phyloP scores from a whole-genome alignment of 2,797 vertebrate species.

The Alectoris magna region DNA sequence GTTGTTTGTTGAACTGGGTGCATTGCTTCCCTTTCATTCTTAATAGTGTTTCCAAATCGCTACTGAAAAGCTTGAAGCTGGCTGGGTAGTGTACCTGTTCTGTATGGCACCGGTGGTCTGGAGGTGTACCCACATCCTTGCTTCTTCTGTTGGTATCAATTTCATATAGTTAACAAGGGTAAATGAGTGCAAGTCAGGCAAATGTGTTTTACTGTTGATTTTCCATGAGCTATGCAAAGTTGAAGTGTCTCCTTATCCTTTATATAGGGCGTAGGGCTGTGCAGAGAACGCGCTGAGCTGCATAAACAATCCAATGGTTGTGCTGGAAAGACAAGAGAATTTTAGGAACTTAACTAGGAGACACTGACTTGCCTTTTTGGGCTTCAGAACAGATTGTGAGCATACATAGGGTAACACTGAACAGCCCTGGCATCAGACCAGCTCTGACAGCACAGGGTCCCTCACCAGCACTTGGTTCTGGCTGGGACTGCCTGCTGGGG shows the following conservation, averaged over 20 bases:
- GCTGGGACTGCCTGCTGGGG: neutral
- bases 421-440: neutral
- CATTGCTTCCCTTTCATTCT: neutral
- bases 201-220: neutral
- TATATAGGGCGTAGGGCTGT: neutral
- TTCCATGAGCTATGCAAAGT: neutral
- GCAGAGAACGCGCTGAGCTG: neutral
- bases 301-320: rapidly evolving
- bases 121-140: neutral
- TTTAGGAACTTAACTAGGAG: neutral
- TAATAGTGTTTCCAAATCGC: neutral
- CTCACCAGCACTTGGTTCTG: neutral
- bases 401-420: neutral
- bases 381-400: neutral
- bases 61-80: neutral
- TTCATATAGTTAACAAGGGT: neutral
- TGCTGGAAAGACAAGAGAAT: neutral
- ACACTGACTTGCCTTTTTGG: neutral
- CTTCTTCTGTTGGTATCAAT: neutral
- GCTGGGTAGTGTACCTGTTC: neutral
- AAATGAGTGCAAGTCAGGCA: neutral
- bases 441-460: neutral
- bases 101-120: neutral
- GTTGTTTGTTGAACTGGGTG: neutral
- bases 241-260: neutral